phyloP scores from a whole-genome alignment of 1,140 invertebrate species.

The Solenopsis invicta region DNA sequence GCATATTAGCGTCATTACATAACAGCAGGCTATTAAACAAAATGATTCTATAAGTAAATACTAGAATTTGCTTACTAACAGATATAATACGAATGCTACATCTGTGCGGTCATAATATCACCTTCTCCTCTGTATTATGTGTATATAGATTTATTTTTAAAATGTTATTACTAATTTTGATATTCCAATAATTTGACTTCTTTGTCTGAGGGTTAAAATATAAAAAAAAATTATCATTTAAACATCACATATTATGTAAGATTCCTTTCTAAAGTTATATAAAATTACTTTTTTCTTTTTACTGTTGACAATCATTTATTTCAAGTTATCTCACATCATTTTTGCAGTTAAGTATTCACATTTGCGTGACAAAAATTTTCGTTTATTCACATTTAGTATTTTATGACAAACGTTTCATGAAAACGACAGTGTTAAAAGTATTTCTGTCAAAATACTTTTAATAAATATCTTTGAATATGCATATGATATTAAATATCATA shows the following conservation, averaged over 20 bases:
- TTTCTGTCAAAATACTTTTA: conserved; percentile 1
- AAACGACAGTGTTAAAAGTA: conserved; percentile 14
- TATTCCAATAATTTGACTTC: background rate
- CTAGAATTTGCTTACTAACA: no score
- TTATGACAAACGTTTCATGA: background rate
- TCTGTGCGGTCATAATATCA: no score
- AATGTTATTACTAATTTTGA: conserved; percentile 4
- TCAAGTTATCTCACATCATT: background rate
- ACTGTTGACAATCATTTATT: background rate
- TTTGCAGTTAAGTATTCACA: conserved; percentile 24
- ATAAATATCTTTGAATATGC: conserved; percentile 1
- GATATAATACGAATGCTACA: no score
- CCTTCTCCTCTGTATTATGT: no score
- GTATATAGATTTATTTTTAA: background rate
- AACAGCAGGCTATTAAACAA: no score
- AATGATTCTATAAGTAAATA: no score
- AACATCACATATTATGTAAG: background rate
- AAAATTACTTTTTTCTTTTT: background rate
- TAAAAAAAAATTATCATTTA: background rate
- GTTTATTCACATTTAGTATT: background rate
- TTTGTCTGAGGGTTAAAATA: conserved; percentile 36
- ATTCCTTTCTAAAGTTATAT: background rate
- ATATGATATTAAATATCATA: background rate
- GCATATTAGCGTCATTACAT: no score
- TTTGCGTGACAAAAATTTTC: conserved; percentile 20